Base-by-base conservation (phyloP, 2,888 invertebrate species). In the Dascillus cervinus region DNA sequence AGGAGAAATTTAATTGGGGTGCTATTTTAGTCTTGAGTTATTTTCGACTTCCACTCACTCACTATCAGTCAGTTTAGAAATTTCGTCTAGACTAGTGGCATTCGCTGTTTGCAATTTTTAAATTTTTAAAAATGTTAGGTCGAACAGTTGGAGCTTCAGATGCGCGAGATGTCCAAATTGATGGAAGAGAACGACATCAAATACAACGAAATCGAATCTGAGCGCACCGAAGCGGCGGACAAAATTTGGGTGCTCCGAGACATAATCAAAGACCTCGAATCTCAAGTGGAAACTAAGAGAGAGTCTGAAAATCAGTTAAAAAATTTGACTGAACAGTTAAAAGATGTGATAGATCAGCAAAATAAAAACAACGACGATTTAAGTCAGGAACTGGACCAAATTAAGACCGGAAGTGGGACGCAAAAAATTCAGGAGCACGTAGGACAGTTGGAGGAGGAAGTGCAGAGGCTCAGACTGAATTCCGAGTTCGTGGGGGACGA, bases 211-310 rank as follows among this genome's bases (percentile, higher is more conserved):
- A 63, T 79, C 0, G 84, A 89, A 58, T 67, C 70, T 1, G 86
- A 88, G 43, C 62, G 85, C 2, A 77, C 82, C 58, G 77, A 78
- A n/a, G 77, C 82, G 0, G 72, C 81, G 14, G 83, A 85, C 30
- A 86, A 87, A 60, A 77, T 85, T 11, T 70, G 70, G 49, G 70
- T 81, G 6, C 67, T 89, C 9, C 68, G 85, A 15, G 87, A 89
- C 35, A 81, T 88, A 29, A 83, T 90, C 29, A 69, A 75, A 1
- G 83, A 83, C 44, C 62, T 88, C 21, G 90, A 91, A 56, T 66
- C 67, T 1, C 85, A 89, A 55, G 63, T 88, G 1, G 82, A 85
- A 55, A 66, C 70, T 6, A 83, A 82, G 53, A 66, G 70, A 0
- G 62, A 69, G 0, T 71, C 72, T 25, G 85, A 86, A 53, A 58